Conservation (phyloP, 2,888 invertebrate species). For the Cryptocephalus moraei region DNA sequence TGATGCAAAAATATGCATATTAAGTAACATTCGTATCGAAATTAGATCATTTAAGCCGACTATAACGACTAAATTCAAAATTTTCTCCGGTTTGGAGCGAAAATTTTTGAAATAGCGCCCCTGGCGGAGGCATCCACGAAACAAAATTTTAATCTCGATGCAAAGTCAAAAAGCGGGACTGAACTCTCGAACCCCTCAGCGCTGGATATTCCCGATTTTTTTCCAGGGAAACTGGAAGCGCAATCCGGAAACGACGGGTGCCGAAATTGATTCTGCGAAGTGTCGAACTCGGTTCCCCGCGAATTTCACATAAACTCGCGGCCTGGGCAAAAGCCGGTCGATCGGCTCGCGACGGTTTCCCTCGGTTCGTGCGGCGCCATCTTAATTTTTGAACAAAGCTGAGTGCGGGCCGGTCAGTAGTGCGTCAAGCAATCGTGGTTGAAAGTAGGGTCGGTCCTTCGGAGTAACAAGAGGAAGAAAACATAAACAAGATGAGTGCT, state of each 20-base stretch:
- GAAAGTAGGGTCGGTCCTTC: constrained; percentile 15
- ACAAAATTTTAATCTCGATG: constrained; percentile 17
- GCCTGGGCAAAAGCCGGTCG: constrained; percentile 26
- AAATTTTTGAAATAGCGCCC: constrained; percentile 22
- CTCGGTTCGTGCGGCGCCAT: constrained; percentile 62
- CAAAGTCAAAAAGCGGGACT: constrained; percentile 31
- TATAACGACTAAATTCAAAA: too few species aligned
- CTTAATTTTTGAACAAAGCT: constrained; percentile 74
- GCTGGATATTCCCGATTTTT: constrained; percentile 35
- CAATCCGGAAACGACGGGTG: neutral
- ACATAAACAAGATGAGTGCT: constrained; percentile 59
- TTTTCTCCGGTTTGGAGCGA: neutral
- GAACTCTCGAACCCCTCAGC: constrained; percentile 62
- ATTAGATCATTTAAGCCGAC: too few species aligned
- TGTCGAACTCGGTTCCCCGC: constrained; percentile 14
- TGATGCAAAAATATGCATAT: too few species aligned
- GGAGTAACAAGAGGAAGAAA: constrained; percentile 9
- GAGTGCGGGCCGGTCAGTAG: constrained; percentile 58
- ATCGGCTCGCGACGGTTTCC: constrained; percentile 37
- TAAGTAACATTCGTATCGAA: too few species aligned
- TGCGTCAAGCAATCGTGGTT: constrained; percentile 52
- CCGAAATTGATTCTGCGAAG: constrained; percentile 8
- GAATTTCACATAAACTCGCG: constrained; percentile 18
- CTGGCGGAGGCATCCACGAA: constrained; percentile 31
- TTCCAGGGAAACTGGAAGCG: constrained; percentile 10